Conservation (phyloP, 2,113 vertebrate species). For the Pandion haliaetus region DNA sequence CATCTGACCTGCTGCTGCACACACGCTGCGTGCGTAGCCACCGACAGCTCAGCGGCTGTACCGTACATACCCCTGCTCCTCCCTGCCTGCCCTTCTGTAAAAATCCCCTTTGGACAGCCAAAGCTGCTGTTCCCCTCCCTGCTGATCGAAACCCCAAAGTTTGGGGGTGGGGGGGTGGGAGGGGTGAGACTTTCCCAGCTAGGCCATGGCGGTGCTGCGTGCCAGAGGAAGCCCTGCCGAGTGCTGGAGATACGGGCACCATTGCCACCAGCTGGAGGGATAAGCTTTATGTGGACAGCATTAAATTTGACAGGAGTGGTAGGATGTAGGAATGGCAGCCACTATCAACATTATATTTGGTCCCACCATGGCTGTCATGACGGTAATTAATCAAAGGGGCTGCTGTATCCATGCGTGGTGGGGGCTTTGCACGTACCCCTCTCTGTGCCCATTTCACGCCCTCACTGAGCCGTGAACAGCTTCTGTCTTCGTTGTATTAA, state of each 20-base stretch:
- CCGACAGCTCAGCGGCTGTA: neutral
- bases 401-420: neutral
- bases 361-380: neutral
- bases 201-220: fast-evolving
- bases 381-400: neutral
- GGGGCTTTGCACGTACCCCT: neutral
- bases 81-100: neutral
- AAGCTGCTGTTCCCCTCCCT: neutral
- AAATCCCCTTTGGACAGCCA: neutral
- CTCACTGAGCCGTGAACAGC: neutral
- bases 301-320: neutral
- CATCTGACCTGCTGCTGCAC: neutral
- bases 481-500: neutral
- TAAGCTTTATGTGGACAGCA: neutral
- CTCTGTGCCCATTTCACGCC: neutral
- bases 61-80: fast-evolving
- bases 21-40: fast-evolving
- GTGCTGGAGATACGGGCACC: neutral
- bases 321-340: neutral
- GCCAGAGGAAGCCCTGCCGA: neutral
- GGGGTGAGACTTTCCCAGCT: too few species aligned
- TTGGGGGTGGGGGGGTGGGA: too few species aligned
- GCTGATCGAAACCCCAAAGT: neutral
- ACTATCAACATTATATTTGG: neutral
- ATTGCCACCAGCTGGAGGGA: neutral